These are phyloP conservation scores for Probaryconus sp. DNA, from an alignment of 1,140 invertebrate species.

Conservation along the genomic window DNA sequence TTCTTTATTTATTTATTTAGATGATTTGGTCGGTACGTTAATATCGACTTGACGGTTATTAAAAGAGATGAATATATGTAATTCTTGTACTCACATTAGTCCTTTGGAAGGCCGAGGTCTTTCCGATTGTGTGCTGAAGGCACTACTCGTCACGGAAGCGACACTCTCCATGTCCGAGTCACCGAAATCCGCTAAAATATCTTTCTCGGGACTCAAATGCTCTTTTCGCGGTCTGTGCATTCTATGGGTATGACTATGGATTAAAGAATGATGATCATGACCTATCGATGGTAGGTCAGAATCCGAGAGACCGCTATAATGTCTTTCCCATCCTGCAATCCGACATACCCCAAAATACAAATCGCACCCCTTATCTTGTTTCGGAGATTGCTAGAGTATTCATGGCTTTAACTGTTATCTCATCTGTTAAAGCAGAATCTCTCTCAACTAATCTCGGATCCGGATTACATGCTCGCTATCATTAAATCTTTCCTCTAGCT, in stretches of 20 bases:
- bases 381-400: no score
- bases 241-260: conserved; percentile 79
- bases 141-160: conserved; percentile 90
- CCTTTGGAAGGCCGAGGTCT: conserved; percentile 85
- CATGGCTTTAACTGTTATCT: no score
- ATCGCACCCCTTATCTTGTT: not conserved
- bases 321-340: conserved; percentile 84
- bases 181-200: conserved; percentile 83
- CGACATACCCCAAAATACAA: not conserved
- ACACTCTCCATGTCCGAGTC: conserved; percentile 95
- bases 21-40: conserved; percentile 62
- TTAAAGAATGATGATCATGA: conserved; percentile 71
- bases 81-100: conserved; percentile 82
- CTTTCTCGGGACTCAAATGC: conserved; percentile 84
- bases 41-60: conserved; percentile 62
- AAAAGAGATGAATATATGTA: conserved; percentile 27
- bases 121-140: conserved; percentile 95
- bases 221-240: conserved; percentile 78
- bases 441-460: no score
- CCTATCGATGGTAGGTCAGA: conserved; percentile 84
- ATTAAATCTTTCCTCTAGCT: not conserved
- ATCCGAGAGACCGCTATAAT: conserved; percentile 89
- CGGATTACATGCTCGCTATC: not conserved
- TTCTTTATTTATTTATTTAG: conserved; percentile 36
- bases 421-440: no score